Base-by-base conservation (phyloP, 2,888 invertebrate genomes). In the Serripes groenlandicus region DNA sequence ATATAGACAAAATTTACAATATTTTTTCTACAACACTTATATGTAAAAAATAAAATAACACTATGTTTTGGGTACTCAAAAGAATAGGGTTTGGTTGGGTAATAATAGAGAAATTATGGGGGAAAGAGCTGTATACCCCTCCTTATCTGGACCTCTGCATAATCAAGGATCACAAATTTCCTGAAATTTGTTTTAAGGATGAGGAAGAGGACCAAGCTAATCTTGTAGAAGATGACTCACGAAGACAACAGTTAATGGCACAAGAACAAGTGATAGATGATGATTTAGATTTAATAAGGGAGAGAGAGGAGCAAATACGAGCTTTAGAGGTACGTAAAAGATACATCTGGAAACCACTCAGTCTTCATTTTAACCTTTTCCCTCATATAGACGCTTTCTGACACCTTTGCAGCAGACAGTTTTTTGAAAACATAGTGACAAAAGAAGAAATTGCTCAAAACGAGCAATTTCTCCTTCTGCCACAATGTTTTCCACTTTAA, bases 241-340 rank as follows among this genome's bases (percentile, higher is more conserved):
- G 90, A 52, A 75, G 91, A 49, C 88, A 91, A 62, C 88, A 92
- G 49, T 87, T 93, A 58, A 94, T 90, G 90, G 94, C 91, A n/a
- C 93, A 95, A 83, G 91, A 94, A 74, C 93, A 95, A 60, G 83
- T 92, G 4, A 90, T 93, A 32, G 94, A 94, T 64, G 90, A 92
- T 82, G 94, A 94, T 78, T 83, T 94, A 83, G 97, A 97, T 85
- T 96, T 98, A 95, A 94, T 97, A 76, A 91, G 97, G 52, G 98
- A 98, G 90, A 96, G 97, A 69, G 97, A 98, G 92, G 96, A 97
- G 15, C 96, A 97, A 92, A 96, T 98, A 86, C 96, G 96, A 90
- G 96, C 97, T 93, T 97, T 98, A 69, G 98, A 98, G 93, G 94
- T 94, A 58, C 1, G n/a, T 15, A 3, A 21, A 5, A 21, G 2